Percentiles rank a stretch among this genome's conserved stretches.
These are phyloP conservation scores for Mya arenaria DNA, from an alignment of 1,140 invertebrate genomes.

Conservation along the genomic window DNA sequence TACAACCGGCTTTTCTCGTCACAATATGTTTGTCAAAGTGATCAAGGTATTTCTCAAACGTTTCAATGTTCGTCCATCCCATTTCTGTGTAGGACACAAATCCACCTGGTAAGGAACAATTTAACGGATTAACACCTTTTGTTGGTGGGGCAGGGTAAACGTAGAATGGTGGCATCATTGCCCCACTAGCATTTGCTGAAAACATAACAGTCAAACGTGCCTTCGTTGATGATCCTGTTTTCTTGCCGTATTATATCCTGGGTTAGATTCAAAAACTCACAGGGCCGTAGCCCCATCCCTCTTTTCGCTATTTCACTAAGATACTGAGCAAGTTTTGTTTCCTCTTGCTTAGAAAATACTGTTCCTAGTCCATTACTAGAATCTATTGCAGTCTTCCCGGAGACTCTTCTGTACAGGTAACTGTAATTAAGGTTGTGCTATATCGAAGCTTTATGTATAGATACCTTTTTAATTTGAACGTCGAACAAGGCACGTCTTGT, in stretches of 20 bases:
- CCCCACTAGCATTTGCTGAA: constrained; percentile 12
- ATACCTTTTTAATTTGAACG: constrained; percentile 6
- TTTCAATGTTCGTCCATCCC: constrained; percentile 36
- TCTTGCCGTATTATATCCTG: constrained; percentile 20
- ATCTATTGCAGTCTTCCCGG: not conserved
- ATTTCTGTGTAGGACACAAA: constrained; percentile 28
- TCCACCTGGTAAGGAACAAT: constrained; percentile 6
- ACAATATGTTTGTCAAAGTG: constrained; percentile 39
- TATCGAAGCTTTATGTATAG: not conserved
- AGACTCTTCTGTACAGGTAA: not conserved
- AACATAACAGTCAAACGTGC: constrained; percentile 27
- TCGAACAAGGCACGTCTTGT: not conserved
- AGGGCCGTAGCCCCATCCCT: too few relatives aligned
- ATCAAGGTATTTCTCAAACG: constrained; percentile 28
- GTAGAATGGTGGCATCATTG: constrained; percentile 37
- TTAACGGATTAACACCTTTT: constrained; percentile 20
- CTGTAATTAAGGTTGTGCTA: constrained; percentile 5
- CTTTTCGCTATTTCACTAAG: too few relatives aligned
- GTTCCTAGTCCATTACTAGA: not conserved
- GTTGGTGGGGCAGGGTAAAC: constrained; percentile 9
- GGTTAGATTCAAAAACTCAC: constrained; percentile 22
- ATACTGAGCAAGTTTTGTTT: too few relatives aligned
- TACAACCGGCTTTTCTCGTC: constrained; percentile 9
- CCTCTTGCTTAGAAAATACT: too few relatives aligned
- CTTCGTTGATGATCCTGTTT: constrained; percentile 5